phyloP scores from a whole-genome alignment of 2,888 invertebrate species.

The Agonopterix arenella region DNA sequence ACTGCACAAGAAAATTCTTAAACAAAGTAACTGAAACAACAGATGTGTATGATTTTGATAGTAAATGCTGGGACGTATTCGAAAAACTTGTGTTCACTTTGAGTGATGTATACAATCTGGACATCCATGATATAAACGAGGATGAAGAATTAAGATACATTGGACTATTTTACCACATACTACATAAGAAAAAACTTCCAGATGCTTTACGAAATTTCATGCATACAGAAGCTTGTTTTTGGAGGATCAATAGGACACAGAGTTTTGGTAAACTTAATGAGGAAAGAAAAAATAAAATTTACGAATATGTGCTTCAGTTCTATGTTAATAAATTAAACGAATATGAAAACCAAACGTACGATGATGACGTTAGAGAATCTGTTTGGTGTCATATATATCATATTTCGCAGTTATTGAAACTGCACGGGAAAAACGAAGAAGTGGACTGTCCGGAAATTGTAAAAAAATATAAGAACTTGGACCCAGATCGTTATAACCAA shows the following conservation, averaged over 20 bases:
- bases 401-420: slow-evolving; percentile 20
- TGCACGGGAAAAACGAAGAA: slow-evolving; percentile 17
- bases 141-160: not conserved
- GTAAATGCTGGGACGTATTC: slow-evolving; percentile 37
- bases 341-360: slow-evolving; percentile 16
- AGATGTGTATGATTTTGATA: slow-evolving; percentile 33
- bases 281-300: slow-evolving; percentile 16
- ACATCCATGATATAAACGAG: no score
- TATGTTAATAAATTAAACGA: slow-evolving; percentile 22
- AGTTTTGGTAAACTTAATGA: slow-evolving; percentile 12
- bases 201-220: not conserved
- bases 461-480: slow-evolving; percentile 1
- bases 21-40: no score
- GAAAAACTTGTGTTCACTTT: slow-evolving; percentile 39
- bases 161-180: slow-evolving; percentile 26
- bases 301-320: slow-evolving; percentile 17
- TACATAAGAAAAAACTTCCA: slow-evolving; percentile 30
- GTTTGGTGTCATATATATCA: slow-evolving; percentile 13
- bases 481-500: no score
- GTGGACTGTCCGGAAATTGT: slow-evolving; percentile 27
- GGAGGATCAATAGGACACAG: slow-evolving; percentile 2
- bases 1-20: slow-evolving; percentile 29
- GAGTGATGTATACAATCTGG: slow-evolving; percentile 26
- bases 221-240: slow-evolving; percentile 4
- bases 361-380: slow-evolving; percentile 15